phyloP scores from a whole-genome alignment of 2,888 invertebrate species.

The Amaurobius ferox region DNA sequence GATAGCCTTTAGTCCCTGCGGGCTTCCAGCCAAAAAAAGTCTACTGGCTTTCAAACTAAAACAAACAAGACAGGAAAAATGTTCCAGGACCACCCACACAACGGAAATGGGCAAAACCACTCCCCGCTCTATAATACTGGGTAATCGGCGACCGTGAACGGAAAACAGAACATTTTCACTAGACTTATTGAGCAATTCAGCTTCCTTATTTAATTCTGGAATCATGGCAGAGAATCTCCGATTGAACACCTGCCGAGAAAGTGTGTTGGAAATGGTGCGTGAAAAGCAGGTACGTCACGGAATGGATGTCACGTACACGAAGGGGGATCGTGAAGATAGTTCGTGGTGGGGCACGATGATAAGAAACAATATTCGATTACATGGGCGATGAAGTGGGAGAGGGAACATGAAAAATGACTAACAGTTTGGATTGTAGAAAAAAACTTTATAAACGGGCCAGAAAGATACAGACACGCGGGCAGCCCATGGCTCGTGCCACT shows the following conservation, averaged over 20 bases:
- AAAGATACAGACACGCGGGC: too few relatives aligned
- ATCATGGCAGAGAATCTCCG: constrained; percentile 23
- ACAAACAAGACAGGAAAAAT: background rate
- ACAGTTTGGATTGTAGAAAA: background rate
- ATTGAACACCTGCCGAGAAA: constrained; percentile 17
- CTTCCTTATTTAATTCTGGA: constrained; percentile 49
- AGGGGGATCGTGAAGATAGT: background rate
- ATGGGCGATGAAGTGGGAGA: background rate
- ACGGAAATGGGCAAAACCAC: constrained; percentile 1
- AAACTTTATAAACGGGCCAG: too few relatives aligned
- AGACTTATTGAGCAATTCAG: background rate
- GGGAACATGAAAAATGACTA: background rate
- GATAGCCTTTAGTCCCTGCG: background rate
- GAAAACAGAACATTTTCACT: background rate
- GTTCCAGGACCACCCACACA: background rate
- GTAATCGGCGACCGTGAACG: background rate
- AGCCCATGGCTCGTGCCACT: too few relatives aligned
- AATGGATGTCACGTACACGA: constrained; percentile 41
- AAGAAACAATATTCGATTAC: constrained; percentile 9
- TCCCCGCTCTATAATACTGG: background rate
- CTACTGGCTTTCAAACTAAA: background rate
- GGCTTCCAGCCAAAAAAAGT: background rate
- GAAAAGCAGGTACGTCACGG: constrained; percentile 51
- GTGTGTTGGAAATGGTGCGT: background rate
- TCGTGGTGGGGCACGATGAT: background rate